These are phyloP conservation scores for Cricetomys ansorgei DNA, from an alignment of 2,113 vertebrate species.

Conservation along the genomic window DNA sequence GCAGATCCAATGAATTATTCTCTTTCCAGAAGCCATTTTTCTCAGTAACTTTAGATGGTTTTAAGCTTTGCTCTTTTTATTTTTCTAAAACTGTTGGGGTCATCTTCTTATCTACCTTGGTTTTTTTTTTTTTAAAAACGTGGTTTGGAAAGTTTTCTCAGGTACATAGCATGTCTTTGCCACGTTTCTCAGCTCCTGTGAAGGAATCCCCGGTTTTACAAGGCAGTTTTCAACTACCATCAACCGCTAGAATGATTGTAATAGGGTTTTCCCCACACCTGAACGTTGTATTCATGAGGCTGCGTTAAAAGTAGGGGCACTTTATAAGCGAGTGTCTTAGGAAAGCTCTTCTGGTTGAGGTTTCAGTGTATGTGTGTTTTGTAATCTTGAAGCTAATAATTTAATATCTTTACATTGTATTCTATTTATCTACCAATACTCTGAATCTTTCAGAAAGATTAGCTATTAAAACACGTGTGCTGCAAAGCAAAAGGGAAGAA, in stretches of 20 bases:
- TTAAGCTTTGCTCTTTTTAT: conserved; percentile 23
- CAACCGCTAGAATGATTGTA: neutral
- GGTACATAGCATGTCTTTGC: neutral
- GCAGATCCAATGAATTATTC: neutral
- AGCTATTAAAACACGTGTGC: neutral
- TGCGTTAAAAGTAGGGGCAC: neutral
- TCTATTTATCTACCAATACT: neutral
- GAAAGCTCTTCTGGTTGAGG: neutral
- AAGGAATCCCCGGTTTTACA: conserved; percentile 19
- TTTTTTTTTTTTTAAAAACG: neutral
- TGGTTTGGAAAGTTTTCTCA: neutral
- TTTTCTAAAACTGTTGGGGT: neutral
- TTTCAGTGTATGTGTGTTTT: neutral
- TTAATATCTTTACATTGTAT: neutral
- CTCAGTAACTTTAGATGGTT: neutral
- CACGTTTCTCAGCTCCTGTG: neutral
- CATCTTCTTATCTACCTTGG: neutral
- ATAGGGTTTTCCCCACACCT: conserved; percentile 2
- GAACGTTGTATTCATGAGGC: neutral
- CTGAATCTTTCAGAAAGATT: conserved; percentile 35
- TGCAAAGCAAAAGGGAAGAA: neutral
- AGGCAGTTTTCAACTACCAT: neutral
- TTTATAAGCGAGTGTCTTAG: neutral
- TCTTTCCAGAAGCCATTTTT: neutral
- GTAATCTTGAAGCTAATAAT: conserved; percentile 12